Evolutionary conservation across 2,888 invertebrate species (phyloP).

Genomic region (Charanyca ferruginea): DNA sequence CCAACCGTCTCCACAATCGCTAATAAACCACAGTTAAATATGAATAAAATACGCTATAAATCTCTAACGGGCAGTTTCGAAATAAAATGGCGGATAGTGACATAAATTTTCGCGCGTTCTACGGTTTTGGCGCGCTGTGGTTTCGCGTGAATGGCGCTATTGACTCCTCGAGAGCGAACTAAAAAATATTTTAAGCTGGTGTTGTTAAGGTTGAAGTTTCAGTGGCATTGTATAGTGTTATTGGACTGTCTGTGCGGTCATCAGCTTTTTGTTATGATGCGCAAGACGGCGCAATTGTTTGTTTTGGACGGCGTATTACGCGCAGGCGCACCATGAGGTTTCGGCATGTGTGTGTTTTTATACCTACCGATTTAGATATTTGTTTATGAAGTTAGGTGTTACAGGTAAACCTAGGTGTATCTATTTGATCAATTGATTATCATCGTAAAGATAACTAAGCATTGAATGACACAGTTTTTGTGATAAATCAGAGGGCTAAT

Average conservation of each 20-base stretch:
- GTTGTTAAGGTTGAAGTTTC: conserved; percentile 59
- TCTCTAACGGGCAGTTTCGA: conserved; percentile 63
- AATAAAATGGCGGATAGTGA: conserved; percentile 67
- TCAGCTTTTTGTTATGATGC: conserved; percentile 70
- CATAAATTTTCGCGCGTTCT: conserved; percentile 63
- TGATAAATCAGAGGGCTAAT: conserved; percentile 3
- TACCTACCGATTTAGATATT: conserved; percentile 45
- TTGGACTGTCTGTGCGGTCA: conserved; percentile 59
- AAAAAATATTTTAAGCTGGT: conserved; percentile 61
- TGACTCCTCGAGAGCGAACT: conserved; percentile 14
- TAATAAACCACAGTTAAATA: conserved; percentile 69
- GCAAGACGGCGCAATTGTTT: conserved; percentile 63
- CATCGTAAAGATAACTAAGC: not conserved
- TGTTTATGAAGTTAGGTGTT: conserved; percentile 26
- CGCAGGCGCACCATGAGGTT: conserved; percentile 48
- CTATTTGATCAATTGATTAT: not conserved
- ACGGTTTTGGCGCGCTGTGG: conserved; percentile 49
- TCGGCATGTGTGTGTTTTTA: conserved; percentile 44
- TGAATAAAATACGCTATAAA: conserved; percentile 74
- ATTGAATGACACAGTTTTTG: conserved; percentile 27
- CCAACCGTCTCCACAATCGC: conserved; percentile 68
- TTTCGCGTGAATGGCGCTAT: conserved; percentile 42
- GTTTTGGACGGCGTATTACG: conserved; percentile 64
- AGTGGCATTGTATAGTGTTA: conserved; percentile 59
- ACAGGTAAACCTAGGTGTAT: conserved; percentile 26